Evolutionary conservation across 2,888 invertebrate species (phyloP).

Genomic region (Myathropa florea): DNA sequence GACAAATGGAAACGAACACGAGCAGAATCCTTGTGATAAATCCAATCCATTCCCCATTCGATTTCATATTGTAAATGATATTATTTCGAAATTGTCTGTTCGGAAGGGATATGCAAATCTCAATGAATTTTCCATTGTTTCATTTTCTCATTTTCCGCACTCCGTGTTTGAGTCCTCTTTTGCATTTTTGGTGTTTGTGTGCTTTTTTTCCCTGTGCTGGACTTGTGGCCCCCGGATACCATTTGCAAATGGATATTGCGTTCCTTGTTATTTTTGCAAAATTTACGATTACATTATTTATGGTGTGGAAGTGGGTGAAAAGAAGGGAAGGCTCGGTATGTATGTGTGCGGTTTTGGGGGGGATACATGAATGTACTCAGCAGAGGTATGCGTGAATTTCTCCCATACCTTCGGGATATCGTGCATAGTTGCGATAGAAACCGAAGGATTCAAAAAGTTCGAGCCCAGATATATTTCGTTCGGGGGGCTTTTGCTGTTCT

Average conservation of each 20-base stretch:
- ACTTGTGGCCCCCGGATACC: slow-evolving; percentile 38
- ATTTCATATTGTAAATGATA: slow-evolving; percentile 49
- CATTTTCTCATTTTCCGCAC: neutral
- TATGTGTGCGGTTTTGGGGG: neutral
- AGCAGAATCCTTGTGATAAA: slow-evolving; percentile 29
- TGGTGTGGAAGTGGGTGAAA: slow-evolving; percentile 2
- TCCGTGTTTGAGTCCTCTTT: neutral
- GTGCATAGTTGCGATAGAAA: neutral
- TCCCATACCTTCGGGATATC: neutral
- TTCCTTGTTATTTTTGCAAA: slow-evolving; percentile 51
- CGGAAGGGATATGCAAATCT: slow-evolving; percentile 54
- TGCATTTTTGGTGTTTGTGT: neutral
- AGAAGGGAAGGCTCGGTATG: neutral
- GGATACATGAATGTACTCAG: neutral
- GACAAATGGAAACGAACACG: slow-evolving; percentile 13
- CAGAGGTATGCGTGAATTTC: too few relatives aligned
- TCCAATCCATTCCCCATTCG: slow-evolving; percentile 42
- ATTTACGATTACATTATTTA: slow-evolving; percentile 62
- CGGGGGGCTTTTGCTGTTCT: neutral
- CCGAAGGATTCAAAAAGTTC: neutral
- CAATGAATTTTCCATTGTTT: slow-evolving; percentile 55
- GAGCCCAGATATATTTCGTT: neutral
- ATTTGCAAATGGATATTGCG: slow-evolving; percentile 59
- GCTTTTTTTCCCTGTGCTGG: neutral
- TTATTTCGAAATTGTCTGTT: slow-evolving; percentile 38